Conservation (phyloP, 2,888 invertebrate genomes). For the Leptodirus hochenwartii region DNA sequence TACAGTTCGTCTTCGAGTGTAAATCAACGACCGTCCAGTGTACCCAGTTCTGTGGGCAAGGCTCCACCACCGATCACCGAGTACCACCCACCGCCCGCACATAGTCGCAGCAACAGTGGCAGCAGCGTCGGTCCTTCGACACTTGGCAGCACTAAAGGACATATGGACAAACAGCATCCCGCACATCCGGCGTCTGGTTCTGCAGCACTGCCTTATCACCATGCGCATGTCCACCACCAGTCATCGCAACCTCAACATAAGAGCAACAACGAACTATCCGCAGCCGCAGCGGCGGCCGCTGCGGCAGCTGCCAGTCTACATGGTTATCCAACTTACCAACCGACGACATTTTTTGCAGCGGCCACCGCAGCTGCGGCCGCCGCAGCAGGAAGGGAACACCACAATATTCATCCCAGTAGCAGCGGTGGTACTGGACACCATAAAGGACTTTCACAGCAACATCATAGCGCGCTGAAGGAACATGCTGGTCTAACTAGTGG, state of each 20-base stretch:
- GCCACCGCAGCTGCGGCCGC: neutral
- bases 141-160: no score
- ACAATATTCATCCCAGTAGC: neutral
- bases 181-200: no score
- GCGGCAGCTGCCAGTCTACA: slow-evolving; percentile 53
- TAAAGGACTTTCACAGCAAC: neutral
- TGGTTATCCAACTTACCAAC: slow-evolving; percentile 41
- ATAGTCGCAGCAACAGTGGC: slow-evolving; percentile 10
- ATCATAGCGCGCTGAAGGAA: no score
- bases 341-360: slow-evolving; percentile 22
- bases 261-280: no score
- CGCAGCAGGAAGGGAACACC: neutral
- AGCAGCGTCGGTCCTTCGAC: neutral
- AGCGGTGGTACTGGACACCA: neutral
- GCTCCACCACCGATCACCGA: no score
- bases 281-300: slow-evolving; percentile 9
- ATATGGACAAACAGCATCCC: slow-evolving; percentile 9
- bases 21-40: slow-evolving; percentile 25
- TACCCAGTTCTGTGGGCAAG: slow-evolving; percentile 26
- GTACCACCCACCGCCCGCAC: slow-evolving; percentile 19
- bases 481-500: no score
- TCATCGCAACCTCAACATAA: no score
- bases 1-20: no score
- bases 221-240: no score
- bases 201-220: no score